These are phyloP conservation scores for Nycticorax nycticorax DNA, from an alignment of 2,113 vertebrate genomes.

Conservation along the genomic window DNA sequence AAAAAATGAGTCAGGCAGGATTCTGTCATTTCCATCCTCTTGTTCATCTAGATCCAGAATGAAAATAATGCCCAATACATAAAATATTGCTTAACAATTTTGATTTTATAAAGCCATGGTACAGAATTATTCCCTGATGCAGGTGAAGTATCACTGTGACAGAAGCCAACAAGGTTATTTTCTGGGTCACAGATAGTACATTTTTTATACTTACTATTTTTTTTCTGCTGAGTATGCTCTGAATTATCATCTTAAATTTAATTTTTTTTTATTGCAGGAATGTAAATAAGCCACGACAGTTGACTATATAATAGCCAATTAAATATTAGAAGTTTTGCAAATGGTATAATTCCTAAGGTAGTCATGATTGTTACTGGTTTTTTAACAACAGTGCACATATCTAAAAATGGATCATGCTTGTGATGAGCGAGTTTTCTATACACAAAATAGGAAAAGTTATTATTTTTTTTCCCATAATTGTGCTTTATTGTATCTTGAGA, in stretches of 20 bases:
- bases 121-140: not conserved
- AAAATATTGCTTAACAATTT: not conserved
- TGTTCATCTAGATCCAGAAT: not conserved
- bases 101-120: not conserved
- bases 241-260: not conserved
- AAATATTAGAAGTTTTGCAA: not conserved
- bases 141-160: not conserved
- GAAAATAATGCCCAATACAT: not conserved
- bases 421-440: not conserved
- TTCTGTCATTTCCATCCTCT: not conserved
- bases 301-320: not conserved
- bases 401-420: not conserved
- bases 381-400: not conserved
- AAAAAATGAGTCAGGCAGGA: not conserved
- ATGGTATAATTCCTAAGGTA: not conserved
- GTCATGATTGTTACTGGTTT: not conserved
- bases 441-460: not conserved
- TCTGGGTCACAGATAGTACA: not conserved
- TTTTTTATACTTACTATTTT: not conserved
- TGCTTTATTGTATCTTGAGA: not conserved
- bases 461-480: not conserved
- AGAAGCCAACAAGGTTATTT: slow-evolving; percentile 8
- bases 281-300: not conserved
- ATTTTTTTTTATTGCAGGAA: not conserved
- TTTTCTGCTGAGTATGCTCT: not conserved